Conservation (phyloP, 1,140 invertebrate genomes). For the Reticulitermes speratus region DNA sequence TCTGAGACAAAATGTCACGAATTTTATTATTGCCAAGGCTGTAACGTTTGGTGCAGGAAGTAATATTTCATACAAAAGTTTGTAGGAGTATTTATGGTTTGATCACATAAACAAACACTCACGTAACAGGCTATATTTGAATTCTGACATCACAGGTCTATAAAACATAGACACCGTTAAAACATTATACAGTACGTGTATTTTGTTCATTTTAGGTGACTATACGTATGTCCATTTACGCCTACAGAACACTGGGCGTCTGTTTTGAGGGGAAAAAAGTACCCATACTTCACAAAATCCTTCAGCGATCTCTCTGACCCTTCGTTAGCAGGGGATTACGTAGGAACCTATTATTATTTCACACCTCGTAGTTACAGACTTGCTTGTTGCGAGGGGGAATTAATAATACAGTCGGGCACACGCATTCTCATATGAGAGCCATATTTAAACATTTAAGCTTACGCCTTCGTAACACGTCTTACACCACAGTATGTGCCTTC, state of each 20-base stretch:
- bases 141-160: too few species aligned
- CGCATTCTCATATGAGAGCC: not conserved
- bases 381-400: not conserved
- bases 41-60: too few species aligned
- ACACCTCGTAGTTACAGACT: not conserved
- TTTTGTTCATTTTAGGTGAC: not conserved
- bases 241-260: not conserved
- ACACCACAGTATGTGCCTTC: not conserved
- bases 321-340: conserved; percentile 4
- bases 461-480: not conserved
- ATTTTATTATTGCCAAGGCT: too few species aligned
- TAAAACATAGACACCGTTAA: not conserved
- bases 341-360: not conserved
- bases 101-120: too few species aligned
- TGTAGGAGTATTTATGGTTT: too few species aligned
- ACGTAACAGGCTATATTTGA: too few species aligned
- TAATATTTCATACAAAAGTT: too few species aligned
- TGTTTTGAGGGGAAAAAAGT: not conserved
- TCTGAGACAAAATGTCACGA: too few species aligned
- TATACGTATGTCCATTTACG: not conserved
- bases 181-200: not conserved
- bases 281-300: not conserved
- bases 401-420: not conserved
- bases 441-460: conserved; percentile 8
- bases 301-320: not conserved